phyloP scores from a whole-genome alignment of 1,140 invertebrate species.

The Ceratosolen solmsi region DNA sequence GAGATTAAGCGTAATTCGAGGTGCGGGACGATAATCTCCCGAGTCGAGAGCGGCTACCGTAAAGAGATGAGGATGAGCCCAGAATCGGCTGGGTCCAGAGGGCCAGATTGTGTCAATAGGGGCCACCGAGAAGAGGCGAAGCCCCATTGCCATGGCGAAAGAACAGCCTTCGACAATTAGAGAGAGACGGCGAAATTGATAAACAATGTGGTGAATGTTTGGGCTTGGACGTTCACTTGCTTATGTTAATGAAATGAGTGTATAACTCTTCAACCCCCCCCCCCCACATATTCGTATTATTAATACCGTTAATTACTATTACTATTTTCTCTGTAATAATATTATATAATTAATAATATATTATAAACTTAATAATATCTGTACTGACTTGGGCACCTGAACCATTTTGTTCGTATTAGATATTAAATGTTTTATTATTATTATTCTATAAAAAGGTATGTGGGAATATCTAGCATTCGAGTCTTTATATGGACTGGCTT shows the following conservation, averaged over 20 bases:
- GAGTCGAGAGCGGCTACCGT: background rate
- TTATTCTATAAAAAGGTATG: no score
- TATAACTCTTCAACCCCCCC: no score
- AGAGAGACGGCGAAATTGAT: background rate
- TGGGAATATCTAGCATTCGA: no score
- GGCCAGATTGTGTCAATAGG: constrained; percentile 69
- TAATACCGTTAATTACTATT: no score
- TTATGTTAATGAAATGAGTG: constrained; percentile 36
- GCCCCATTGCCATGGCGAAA: background rate
- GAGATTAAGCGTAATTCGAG: constrained; percentile 51
- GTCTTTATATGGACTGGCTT: no score
- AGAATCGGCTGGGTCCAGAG: background rate
- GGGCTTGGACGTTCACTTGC: background rate
- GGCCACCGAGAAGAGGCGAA: constrained; percentile 55
- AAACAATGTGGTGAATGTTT: background rate
- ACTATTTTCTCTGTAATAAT: no score
- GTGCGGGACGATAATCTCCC: constrained; percentile 39
- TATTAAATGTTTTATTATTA: no score
- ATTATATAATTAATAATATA: no score
- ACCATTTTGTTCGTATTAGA: no score
- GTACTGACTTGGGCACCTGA: no score
- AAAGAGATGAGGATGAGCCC: background rate
- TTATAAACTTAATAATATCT: no score
- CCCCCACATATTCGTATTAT: no score
- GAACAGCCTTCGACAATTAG: constrained; percentile 40